These are phyloP conservation scores for Strigamia maritima DNA, from an alignment of 2,888 invertebrate species.

Conservation along the genomic window DNA sequence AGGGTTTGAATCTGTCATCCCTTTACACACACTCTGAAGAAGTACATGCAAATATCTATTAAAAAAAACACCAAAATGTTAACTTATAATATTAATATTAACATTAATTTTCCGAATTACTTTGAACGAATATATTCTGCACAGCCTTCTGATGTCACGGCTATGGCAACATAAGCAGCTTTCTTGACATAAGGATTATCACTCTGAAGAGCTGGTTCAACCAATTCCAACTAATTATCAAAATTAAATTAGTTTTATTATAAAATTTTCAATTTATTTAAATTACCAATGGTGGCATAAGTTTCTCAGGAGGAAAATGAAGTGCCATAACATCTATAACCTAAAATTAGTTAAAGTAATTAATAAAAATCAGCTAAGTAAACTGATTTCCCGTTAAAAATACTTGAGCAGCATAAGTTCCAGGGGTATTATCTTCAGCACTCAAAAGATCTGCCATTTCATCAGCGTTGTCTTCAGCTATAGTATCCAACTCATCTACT, in stretches of 20 bases:
- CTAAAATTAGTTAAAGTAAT: constrained; percentile 44
- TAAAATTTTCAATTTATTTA: neutral
- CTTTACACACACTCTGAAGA: constrained; percentile 66
- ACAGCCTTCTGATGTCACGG: constrained; percentile 74
- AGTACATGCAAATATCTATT: constrained; percentile 62
- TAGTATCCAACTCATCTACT: constrained; percentile 61
- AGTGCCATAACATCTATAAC: constrained; percentile 70
- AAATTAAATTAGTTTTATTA: constrained; percentile 40
- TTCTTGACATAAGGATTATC: constrained; percentile 64
- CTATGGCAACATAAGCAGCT: constrained; percentile 69
- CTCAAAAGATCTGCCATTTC: constrained; percentile 46
- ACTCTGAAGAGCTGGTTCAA: constrained; percentile 65
- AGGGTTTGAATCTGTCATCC: constrained; percentile 63
- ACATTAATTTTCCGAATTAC: constrained; percentile 48
- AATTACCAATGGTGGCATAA: constrained; percentile 66
- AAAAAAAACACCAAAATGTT: constrained; percentile 6
- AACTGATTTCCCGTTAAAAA: constrained; percentile 17
- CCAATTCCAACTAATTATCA: constrained; percentile 55
- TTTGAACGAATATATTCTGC: constrained; percentile 69
- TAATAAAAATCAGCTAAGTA: neutral
- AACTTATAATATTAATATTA: neutral
- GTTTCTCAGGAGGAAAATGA: constrained; percentile 71
- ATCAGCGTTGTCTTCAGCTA: constrained; percentile 64
- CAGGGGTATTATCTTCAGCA: constrained; percentile 61
- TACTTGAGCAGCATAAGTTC: constrained; percentile 66